phyloP scores from a whole-genome alignment of 2,797 vertebrate genomes.

The Oreortyx pictus region DNA sequence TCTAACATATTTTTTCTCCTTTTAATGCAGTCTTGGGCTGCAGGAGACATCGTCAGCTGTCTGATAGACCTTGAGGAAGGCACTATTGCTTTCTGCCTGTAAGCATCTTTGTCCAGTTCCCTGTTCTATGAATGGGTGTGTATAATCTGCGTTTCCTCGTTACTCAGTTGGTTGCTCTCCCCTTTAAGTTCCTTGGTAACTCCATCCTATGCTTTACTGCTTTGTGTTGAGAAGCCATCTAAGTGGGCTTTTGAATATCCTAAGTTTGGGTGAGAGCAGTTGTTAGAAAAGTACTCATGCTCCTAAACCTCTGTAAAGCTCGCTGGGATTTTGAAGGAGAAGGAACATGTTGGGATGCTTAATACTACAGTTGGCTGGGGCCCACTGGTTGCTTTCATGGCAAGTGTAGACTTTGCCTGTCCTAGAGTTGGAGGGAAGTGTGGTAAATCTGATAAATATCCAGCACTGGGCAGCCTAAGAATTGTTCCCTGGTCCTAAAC shows the following conservation, averaged over 20 bases:
- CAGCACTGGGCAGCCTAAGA: not conserved
- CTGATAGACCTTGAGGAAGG: conserved; percentile 95
- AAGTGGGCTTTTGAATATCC: not conserved
- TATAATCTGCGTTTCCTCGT: not conserved
- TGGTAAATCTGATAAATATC: not conserved
- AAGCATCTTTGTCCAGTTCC: conserved; percentile 68
- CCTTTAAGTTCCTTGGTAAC: not conserved
- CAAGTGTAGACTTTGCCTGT: not conserved
- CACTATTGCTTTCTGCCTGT: conserved; percentile 95
- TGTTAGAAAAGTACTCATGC: not conserved
- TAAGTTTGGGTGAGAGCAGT: not conserved
- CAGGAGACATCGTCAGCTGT: conserved; percentile 97
- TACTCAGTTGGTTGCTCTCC: conserved; percentile 1
- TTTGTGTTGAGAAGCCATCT: not conserved
- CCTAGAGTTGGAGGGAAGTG: not conserved
- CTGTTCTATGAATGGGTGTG: not conserved
- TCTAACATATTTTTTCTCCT: conserved; percentile 18
- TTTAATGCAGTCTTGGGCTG: conserved; percentile 91
- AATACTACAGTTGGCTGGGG: not conserved
- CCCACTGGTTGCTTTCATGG: not conserved
- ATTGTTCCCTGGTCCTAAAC: not conserved
- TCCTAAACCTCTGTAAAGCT: not conserved
- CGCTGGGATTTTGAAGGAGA: conserved; percentile 14
- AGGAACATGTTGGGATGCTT: not conserved
- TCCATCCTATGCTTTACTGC: conserved; percentile 2